Evolutionary conservation across 2,113 vertebrate genomes (phyloP).

Genomic region (Camelus bactrianus): DNA sequence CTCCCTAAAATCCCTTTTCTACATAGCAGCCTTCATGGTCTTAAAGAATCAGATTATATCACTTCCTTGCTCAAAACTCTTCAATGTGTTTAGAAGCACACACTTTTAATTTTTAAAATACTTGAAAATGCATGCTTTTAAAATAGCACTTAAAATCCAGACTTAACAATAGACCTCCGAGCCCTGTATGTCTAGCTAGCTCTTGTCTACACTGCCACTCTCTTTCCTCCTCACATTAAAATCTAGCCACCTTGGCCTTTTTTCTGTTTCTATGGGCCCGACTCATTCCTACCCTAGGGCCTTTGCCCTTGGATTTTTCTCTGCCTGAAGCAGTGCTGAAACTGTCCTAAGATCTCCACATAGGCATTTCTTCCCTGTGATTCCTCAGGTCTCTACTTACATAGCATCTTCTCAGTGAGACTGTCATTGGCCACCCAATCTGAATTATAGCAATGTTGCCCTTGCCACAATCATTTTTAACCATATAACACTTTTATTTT

Average conservation of each 20-base stretch:
- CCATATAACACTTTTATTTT: not conserved
- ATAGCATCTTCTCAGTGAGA: not conserved
- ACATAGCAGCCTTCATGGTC: not conserved
- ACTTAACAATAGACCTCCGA: not conserved
- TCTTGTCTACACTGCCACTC: not conserved
- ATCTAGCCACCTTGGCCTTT: not conserved
- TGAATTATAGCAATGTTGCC: not conserved
- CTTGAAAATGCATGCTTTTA: not conserved
- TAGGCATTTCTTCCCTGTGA: not conserved
- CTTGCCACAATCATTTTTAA: not conserved
- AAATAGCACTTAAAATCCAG: not conserved
- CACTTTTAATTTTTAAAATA: not conserved
- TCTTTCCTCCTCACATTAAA: not conserved
- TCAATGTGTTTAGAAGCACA: not conserved
- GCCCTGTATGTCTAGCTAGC: not conserved
- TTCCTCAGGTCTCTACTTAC: not conserved
- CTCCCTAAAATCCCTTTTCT: not conserved
- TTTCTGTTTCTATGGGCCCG: not conserved
- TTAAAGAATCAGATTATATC: slow-evolving; percentile 2
- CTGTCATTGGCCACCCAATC: not conserved
- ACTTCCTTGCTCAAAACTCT: not conserved
- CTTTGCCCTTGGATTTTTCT: slow-evolving; percentile 2
- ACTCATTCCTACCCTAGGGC: not conserved
- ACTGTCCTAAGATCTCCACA: not conserved
- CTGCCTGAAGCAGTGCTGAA: not conserved